phyloP scores from a whole-genome alignment of 2,888 invertebrate genomes.

The Hedychridium roseum region DNA sequence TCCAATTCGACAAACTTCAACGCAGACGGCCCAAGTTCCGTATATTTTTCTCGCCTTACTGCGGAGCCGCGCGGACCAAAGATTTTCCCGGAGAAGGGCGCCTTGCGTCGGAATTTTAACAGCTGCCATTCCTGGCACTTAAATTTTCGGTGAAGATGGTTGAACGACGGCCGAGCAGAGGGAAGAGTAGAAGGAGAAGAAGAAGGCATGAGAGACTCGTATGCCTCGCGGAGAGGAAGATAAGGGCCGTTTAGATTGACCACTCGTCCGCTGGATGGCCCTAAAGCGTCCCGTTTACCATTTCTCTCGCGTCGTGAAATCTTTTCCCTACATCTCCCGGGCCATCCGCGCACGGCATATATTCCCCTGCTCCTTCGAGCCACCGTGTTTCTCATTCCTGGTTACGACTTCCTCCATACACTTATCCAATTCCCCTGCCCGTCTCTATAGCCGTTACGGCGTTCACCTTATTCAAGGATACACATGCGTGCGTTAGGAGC shows the following conservation, averaged over 20 bases:
- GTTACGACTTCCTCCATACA: slow-evolving; percentile 35
- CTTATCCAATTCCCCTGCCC: background rate
- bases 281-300: slow-evolving; percentile 60
- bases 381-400: slow-evolving; percentile 32
- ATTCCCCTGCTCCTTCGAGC: slow-evolving; percentile 18
- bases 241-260: slow-evolving; percentile 63
- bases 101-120: no score
- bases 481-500: no score
- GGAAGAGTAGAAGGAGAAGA: slow-evolving; percentile 11
- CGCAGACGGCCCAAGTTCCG: slow-evolving; percentile 16
- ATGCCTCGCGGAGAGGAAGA: slow-evolving; percentile 35
- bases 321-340: slow-evolving; percentile 48
- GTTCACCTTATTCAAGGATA: no score
- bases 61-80: background rate
- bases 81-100: background rate
- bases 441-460: no score
- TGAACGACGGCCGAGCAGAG: no score
- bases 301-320: slow-evolving; percentile 49
- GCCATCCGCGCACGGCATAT: slow-evolving; percentile 25
- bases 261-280: slow-evolving; percentile 58
- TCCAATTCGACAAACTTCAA: slow-evolving; percentile 12
- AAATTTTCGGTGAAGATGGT: no score
- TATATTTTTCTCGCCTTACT: background rate
- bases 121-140: background rate
- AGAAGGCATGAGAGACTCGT: slow-evolving; percentile 29